These are phyloP conservation scores for Scaptomyza polygonia DNA, from an alignment of 2,888 invertebrate species.

Conservation along the genomic window DNA sequence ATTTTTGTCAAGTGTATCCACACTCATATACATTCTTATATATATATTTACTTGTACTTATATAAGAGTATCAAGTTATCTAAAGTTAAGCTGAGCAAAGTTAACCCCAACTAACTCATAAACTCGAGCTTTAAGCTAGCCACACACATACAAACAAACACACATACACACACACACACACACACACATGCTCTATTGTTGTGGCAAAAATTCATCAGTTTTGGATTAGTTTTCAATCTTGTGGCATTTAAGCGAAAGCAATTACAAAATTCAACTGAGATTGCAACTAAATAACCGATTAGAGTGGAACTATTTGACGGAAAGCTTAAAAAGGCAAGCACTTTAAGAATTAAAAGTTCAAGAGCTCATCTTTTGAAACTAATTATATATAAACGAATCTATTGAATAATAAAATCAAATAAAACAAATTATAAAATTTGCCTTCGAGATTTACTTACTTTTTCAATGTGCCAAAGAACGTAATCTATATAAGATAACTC, in stretches of 20 bases:
- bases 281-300: neutral
- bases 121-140: conserved; percentile 52
- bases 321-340: too few relatives aligned
- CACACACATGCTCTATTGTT: conserved; percentile 4
- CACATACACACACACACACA: conserved; percentile 1
- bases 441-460: too few relatives aligned
- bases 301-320: too few relatives aligned
- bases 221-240: conserved; percentile 3
- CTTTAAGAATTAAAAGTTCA: too few relatives aligned
- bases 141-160: conserved; percentile 6
- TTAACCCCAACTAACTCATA: conserved; percentile 55
- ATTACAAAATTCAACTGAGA: neutral
- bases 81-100: conserved; percentile 45
- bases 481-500: too few relatives aligned
- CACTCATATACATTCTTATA: neutral
- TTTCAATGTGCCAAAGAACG: too few relatives aligned
- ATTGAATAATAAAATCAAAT: too few relatives aligned
- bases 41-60: conserved; percentile 3
- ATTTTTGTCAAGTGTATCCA: neutral
- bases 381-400: too few relatives aligned
- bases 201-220: neutral
- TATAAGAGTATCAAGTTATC: conserved; percentile 40
- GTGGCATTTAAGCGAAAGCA: neutral
- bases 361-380: too few relatives aligned
- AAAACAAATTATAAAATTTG: too few relatives aligned